These are phyloP conservation scores for Heliconius erato DNA, from an alignment of 2,888 invertebrate genomes.

Conservation along the genomic window DNA sequence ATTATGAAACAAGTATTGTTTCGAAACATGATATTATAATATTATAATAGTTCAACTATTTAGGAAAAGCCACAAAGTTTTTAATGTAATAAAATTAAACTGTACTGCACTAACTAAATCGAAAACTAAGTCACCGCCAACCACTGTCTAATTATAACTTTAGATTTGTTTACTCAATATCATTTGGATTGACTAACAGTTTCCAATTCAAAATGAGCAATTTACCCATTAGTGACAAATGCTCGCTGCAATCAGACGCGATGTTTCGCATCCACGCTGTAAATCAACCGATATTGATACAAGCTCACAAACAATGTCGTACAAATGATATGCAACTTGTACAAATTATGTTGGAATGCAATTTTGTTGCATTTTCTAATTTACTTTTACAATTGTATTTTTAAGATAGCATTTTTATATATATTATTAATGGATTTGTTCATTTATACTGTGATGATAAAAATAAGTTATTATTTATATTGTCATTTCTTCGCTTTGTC, in stretches of 20 bases:
- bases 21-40: too few relatives aligned
- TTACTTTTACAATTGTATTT: not conserved
- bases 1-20: too few relatives aligned
- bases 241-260: slow-evolving; percentile 52
- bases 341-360: slow-evolving; percentile 9
- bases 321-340: slow-evolving; percentile 33
- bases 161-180: not conserved
- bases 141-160: not conserved
- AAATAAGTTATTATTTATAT: too few relatives aligned
- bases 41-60: too few relatives aligned
- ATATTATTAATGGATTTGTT: too few relatives aligned
- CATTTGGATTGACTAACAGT: slow-evolving; percentile 4
- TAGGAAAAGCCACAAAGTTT: too few relatives aligned
- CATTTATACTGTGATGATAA: too few relatives aligned
- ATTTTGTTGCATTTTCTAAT: not conserved
- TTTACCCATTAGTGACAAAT: slow-evolving; percentile 56
- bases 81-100: slow-evolving; percentile 52
- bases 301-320: slow-evolving; percentile 30
- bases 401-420: not conserved
- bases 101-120: slow-evolving; percentile 49
- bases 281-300: slow-evolving; percentile 50
- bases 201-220: slow-evolving; percentile 51
- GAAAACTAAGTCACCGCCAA: slow-evolving; percentile 21
- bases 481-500: too few relatives aligned
- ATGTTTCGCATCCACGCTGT: slow-evolving; percentile 45